Conservation (phyloP, 2,797 vertebrate genomes). For the Varecia variegata region DNA sequence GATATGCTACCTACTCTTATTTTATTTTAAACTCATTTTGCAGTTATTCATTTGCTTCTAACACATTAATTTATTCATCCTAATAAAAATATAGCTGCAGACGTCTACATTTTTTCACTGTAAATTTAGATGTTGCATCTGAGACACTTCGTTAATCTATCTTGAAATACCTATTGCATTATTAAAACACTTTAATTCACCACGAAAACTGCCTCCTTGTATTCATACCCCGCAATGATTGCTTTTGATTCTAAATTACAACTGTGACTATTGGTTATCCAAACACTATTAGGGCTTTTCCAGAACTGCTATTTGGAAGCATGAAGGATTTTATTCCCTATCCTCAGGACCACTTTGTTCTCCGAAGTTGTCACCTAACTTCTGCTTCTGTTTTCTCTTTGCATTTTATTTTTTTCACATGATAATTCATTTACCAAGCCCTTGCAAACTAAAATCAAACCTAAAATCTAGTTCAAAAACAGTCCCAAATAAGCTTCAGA, state of each 20-base stretch:
- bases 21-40: not conserved
- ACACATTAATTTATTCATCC: not conserved
- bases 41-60: not conserved
- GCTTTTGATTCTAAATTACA: not conserved
- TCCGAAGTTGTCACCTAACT: not conserved
- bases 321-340: not conserved
- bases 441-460: conserved; percentile 1
- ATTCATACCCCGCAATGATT: not conserved
- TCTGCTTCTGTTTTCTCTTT: not conserved
- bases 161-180: conserved; percentile 41
- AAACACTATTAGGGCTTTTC: not conserved
- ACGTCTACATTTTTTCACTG: not conserved
- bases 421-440: not conserved
- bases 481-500: not conserved
- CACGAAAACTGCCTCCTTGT: not conserved
- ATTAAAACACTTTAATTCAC: conserved; percentile 40
- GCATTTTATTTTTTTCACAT: not conserved
- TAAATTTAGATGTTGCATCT: not conserved
- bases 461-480: not conserved
- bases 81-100: not conserved
- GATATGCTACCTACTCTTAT: not conserved
- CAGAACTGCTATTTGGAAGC: not conserved
- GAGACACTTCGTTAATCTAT: not conserved
- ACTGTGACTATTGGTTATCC: not conserved
- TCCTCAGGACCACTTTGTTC: not conserved